Conservation (phyloP, 2,888 invertebrate species). For the Philonicus albiceps region DNA sequence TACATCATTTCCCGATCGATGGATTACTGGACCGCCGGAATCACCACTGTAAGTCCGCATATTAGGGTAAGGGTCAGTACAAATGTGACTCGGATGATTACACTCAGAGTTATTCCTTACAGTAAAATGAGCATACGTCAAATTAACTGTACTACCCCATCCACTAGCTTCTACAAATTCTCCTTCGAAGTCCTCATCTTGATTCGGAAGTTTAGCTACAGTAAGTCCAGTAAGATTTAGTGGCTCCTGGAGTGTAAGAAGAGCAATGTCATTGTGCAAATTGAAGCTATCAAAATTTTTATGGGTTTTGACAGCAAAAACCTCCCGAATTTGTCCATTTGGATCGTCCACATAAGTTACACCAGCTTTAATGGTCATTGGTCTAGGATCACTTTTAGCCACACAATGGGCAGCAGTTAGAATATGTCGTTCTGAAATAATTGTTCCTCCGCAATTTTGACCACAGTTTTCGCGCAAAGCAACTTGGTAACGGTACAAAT, state of each 20-base stretch:
- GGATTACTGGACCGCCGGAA: slow-evolving; percentile 13
- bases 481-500: not conserved
- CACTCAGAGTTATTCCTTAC: not conserved
- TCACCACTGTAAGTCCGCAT: not conserved
- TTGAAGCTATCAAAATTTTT: not conserved
- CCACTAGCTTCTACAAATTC: not conserved
- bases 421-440: not conserved
- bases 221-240: not conserved
- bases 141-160: not conserved
- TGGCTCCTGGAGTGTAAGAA: not conserved
- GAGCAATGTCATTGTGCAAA: not conserved
- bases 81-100: not conserved
- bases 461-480: not conserved
- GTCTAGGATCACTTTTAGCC: not conserved
- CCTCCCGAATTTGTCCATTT: not conserved
- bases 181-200: not conserved
- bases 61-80: not conserved
- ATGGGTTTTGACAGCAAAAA: not conserved
- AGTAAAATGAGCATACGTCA: not conserved
- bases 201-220: not conserved
- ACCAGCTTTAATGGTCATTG: not conserved
- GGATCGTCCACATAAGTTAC: not conserved
- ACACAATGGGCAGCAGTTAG: slow-evolving; percentile 1
- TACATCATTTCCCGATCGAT: not conserved
- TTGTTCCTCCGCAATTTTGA: not conserved